Percentiles rank a stretch among this genome's conserved stretches.
Evolutionary conservation across 1,140 invertebrate species (phyloP).

Genomic region (Lerema accius): DNA sequence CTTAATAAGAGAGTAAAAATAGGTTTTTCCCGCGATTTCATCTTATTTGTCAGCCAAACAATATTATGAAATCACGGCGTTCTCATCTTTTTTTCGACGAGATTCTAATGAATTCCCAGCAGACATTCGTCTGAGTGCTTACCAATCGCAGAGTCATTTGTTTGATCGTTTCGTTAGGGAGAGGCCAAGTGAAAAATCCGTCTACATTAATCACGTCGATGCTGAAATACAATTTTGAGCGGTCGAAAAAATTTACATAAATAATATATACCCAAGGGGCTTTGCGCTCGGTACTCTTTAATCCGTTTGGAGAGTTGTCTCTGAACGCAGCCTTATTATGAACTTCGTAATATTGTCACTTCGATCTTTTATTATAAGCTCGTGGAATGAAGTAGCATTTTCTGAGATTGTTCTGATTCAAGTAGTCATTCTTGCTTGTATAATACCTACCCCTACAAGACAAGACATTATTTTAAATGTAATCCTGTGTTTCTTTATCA

Average conservation of each 20-base stretch:
- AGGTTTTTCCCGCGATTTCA: conserved; percentile 43
- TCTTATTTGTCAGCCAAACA: conserved; percentile 53
- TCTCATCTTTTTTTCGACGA: conserved; percentile 54
- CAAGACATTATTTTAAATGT: too few species aligned
- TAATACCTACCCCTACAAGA: too few species aligned
- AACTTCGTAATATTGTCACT: conserved; percentile 15
- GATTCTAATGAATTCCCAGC: conserved; percentile 73
- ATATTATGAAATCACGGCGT: conserved; percentile 58
- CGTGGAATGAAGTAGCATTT: background rate
- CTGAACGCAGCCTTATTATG: conserved; percentile 19
- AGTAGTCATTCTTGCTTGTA: background rate
- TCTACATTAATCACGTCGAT: conserved; percentile 78
- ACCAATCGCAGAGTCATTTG: conserved; percentile 75
- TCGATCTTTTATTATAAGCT: background rate
- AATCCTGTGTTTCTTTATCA: too few species aligned
- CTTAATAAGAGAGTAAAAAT: conserved; percentile 43
- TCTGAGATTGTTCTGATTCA: background rate
- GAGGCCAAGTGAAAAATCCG: conserved; percentile 77
- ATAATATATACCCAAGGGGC: conserved; percentile 77
- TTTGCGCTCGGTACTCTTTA: conserved; percentile 50
- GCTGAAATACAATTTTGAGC: conserved; percentile 78
- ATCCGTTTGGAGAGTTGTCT: conserved; percentile 47
- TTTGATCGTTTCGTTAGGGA: conserved; percentile 75
- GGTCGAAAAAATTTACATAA: conserved; percentile 80
- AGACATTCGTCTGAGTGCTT: conserved; percentile 65